Evolutionary conservation across 1,140 invertebrate genomes (phyloP), one percentile per base, ranked within the genome.

Genomic region (Probaryconus sp.): DNA sequence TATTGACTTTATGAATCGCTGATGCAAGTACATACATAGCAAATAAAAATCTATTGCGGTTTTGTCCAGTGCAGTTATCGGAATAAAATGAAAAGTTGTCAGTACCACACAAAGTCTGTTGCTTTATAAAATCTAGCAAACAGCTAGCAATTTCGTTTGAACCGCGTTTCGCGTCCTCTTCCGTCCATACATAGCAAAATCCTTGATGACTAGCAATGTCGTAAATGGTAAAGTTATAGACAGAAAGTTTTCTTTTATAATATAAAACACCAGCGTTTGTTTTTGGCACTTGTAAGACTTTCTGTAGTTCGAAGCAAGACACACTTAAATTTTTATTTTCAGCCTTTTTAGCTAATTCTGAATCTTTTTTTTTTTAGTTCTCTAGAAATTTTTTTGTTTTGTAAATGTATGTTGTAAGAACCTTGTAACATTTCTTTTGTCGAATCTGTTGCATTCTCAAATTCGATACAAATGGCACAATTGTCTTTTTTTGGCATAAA

Each of bases 41-140:
- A 42, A 81, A 55, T 5, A 87, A 70, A 51, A 60, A 85, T 64
- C 83, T 83, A 68, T 88, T 88, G 76, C 88, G 85, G 45, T 88
- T 81, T 76, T 88, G 86, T 0, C 83, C 85, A 9, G 37, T 45
- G 67, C 85, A 88, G 69, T 87, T 88, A 37, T 87, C 83, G 1
- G 83, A 84, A 72, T 83, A 82, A 43, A 86, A 74, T 14, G 75
- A 73, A 20, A 83, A 53, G 69, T 87, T 73, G 28, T 71, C 79
- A 10, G 67, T 45, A 3, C 61, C 76, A 24, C n/a, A n/a, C n/a
- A n/a, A n/a, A n/a, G n/a, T 24, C 21, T 24, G 3, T 24, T 4
- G 7, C 21, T 24, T 24, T 24, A 24, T 24, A 24, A 24, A 24
- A 24, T 24, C 3, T 33, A 72, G 40, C 16, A 79, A 38, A 20